Evolutionary conservation across 2,113 vertebrate species (phyloP).

Genomic region (Corynorhinus townsendii): DNA sequence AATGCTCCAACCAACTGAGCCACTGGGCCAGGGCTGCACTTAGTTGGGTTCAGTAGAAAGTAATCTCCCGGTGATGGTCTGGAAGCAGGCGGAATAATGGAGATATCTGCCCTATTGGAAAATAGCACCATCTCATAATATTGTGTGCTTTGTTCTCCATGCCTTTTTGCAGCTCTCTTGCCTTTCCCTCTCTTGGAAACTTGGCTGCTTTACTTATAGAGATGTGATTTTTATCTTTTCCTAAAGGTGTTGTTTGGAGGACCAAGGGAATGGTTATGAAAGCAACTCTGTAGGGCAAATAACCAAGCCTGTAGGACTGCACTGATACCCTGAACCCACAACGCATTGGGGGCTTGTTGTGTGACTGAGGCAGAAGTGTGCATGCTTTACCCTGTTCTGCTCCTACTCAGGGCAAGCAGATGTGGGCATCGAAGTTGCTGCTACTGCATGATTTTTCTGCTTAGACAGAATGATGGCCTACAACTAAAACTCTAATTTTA

Average conservation of each 20-base stretch:
- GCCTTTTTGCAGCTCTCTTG: background rate
- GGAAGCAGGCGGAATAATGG: background rate
- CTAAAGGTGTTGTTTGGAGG: background rate
- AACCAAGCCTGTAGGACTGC: background rate
- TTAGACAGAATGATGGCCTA: conserved; percentile 17
- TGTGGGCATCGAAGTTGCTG: conserved; percentile 24
- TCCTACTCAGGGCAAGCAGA: conserved; percentile 46
- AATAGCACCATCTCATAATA: background rate
- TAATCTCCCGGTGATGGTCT: background rate
- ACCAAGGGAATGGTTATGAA: background rate
- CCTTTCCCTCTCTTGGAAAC: background rate
- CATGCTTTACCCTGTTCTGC: background rate
- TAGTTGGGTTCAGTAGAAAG: background rate
- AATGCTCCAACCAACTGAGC: background rate
- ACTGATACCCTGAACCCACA: background rate
- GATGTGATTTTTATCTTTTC: background rate
- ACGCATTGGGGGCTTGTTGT: background rate
- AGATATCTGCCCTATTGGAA: background rate
- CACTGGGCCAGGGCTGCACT: background rate
- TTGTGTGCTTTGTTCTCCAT: background rate
- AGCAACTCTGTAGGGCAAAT: background rate
- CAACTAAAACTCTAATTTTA: conserved; percentile 50
- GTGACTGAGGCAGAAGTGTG: background rate
- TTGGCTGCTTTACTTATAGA: conserved; percentile 27
- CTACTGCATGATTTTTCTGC: conserved; percentile 43